Conservation (phyloP, 2,888 invertebrate genomes). For the Limenitis camilla region DNA sequence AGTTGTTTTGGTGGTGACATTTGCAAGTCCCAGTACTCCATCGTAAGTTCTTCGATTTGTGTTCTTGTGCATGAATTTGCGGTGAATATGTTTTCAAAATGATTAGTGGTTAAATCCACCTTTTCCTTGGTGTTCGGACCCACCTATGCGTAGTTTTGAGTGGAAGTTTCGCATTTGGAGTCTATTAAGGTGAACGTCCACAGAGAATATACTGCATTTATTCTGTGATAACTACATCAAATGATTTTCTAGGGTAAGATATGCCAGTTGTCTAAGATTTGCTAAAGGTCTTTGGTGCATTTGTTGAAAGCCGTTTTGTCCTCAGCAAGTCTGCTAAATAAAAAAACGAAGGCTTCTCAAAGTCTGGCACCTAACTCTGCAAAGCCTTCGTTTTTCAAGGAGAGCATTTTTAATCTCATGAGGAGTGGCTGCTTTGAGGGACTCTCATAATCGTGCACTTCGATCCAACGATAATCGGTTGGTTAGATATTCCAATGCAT, state of each 20-base stretch:
- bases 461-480: too few species aligned
- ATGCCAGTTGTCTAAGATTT: not conserved
- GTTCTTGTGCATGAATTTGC: too few species aligned
- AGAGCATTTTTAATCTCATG: slow-evolving; percentile 11
- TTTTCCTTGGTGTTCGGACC: not conserved
- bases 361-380: slow-evolving; percentile 20
- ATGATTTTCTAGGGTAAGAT: not conserved
- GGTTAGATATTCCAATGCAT: too few species aligned
- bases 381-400: slow-evolving; percentile 17
- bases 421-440: too few species aligned
- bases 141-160: not conserved
- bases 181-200: not conserved
- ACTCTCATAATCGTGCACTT: too few species aligned
- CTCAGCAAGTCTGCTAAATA: slow-evolving; percentile 6
- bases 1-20: too few species aligned
- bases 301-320: slow-evolving; percentile 20
- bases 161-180: not conserved
- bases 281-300: not conserved
- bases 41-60: too few species aligned
- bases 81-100: too few species aligned
- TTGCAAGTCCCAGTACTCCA: too few species aligned
- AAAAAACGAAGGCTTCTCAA: too few species aligned
- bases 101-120: not conserved
- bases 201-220: not conserved
- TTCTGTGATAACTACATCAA: not conserved